Evolutionary conservation across 2,113 vertebrate species (phyloP).

Genomic region (Antechinus stuartii): DNA sequence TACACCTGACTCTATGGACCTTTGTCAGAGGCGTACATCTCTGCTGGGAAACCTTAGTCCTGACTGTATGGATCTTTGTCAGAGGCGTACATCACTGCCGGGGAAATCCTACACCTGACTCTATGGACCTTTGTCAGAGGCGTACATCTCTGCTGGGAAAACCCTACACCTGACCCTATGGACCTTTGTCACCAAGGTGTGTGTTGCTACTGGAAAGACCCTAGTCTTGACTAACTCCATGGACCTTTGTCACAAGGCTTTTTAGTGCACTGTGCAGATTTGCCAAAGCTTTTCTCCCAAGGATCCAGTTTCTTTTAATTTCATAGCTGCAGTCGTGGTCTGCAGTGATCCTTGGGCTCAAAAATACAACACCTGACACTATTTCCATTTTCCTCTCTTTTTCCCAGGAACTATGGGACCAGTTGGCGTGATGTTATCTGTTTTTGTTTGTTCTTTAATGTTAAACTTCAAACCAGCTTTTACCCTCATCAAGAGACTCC

Average conservation of each 20-base stretch:
- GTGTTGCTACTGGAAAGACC: not conserved
- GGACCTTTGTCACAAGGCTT: not conserved
- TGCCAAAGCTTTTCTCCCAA: not conserved
- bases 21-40: too few species aligned
- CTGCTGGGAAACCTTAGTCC: too few species aligned
- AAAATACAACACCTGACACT: not conserved
- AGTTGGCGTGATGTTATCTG: not conserved
- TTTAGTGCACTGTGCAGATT: not conserved
- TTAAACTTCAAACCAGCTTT: not conserved
- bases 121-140: too few species aligned
- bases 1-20: too few species aligned
- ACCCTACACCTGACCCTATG: too few species aligned
- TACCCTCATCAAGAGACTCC: not conserved
- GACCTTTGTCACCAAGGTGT: too few species aligned
- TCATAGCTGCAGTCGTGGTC: not conserved
- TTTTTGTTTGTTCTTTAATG: not conserved
- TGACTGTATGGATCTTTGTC: too few species aligned
- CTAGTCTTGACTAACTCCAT: not conserved
- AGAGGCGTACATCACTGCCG: too few species aligned
- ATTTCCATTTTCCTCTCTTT: not conserved
- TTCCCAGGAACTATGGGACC: not conserved
- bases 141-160: too few species aligned
- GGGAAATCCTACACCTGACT: too few species aligned
- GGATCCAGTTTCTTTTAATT: not conserved
- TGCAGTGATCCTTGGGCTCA: not conserved